A percentile compares a stretch with the other conserved stretches of the same genome.
Conservation (phyloP, 2,113 vertebrate genomes). For the Pseudorectes ferrugineus region DNA sequence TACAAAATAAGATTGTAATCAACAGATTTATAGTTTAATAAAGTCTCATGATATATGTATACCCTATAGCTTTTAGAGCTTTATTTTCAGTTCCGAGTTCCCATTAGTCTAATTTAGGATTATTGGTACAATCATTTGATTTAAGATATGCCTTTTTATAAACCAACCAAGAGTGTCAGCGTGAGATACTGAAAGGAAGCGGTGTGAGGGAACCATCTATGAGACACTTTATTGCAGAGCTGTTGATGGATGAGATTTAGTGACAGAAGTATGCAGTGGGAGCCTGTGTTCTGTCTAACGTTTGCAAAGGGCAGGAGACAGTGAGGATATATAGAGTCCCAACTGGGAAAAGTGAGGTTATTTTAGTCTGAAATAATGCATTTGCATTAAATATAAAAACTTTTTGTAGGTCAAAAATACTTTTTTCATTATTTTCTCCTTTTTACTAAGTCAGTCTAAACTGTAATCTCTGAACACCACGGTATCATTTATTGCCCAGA, state of each 20-base stretch:
- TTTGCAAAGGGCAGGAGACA: background rate
- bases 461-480: background rate
- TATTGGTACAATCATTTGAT: slow-evolving; percentile 5
- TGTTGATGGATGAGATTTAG: background rate
- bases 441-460: background rate
- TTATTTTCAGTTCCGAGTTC: background rate
- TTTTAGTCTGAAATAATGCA: background rate
- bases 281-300: background rate
- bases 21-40: slow-evolving; percentile 24
- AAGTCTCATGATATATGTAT: background rate
- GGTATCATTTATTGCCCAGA: background rate
- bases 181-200: background rate
- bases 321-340: background rate
- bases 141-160: background rate
- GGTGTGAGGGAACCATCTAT: background rate
- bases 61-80: background rate
- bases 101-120: background rate
- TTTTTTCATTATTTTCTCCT: background rate
- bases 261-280: background rate
- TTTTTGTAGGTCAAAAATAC: background rate
- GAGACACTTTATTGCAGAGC: background rate
- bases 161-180: background rate
- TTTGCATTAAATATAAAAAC: background rate
- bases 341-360: background rate
- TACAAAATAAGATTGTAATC: slow-evolving; percentile 32